Conservation (phyloP, 2,113 vertebrate genomes). For the Mystacornis crossleyi region DNA sequence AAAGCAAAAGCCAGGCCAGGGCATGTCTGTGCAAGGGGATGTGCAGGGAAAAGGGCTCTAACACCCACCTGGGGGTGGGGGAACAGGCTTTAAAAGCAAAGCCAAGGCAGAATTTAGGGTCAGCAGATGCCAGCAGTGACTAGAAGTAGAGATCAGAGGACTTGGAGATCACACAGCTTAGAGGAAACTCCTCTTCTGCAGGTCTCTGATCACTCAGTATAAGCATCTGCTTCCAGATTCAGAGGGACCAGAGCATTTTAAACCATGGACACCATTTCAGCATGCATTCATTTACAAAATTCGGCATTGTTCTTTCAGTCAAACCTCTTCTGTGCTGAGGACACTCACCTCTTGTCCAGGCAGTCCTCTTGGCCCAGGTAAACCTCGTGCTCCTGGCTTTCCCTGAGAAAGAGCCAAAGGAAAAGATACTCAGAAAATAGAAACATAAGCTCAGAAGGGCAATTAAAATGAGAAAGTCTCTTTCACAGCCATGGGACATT, state of each 20-base stretch:
- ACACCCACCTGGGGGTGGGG: not conserved
- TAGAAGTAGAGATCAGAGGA: not conserved
- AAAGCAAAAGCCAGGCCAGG: not conserved
- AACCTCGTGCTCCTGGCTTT: constrained; percentile 88
- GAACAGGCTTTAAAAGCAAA: not conserved
- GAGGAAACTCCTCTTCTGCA: not conserved
- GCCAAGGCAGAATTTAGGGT: not conserved
- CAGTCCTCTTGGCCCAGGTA: constrained; percentile 91
- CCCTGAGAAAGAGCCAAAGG: constrained; percentile 79
- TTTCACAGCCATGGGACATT: constrained; percentile 44
- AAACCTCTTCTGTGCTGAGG: not conserved
- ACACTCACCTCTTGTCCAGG: constrained; percentile 88
- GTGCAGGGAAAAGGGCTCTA: not conserved
- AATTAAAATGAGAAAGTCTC: constrained; percentile 46
- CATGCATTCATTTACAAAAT: not conserved
- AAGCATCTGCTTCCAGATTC: not conserved
- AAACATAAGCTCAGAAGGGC: constrained; percentile 17
- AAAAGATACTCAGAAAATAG: constrained; percentile 52
- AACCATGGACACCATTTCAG: not conserved
- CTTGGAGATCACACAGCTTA: not conserved
- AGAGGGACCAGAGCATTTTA: not conserved
- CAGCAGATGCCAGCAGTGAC: not conserved
- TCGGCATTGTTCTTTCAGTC: not conserved
- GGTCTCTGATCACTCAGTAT: not conserved
- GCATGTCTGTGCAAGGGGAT: not conserved